A percentile compares a stretch with the other conserved stretches of the same genome.
Evolutionary conservation across 2,797 vertebrate species (phyloP).

Genomic region (Zenarchopterus dispar): DNA sequence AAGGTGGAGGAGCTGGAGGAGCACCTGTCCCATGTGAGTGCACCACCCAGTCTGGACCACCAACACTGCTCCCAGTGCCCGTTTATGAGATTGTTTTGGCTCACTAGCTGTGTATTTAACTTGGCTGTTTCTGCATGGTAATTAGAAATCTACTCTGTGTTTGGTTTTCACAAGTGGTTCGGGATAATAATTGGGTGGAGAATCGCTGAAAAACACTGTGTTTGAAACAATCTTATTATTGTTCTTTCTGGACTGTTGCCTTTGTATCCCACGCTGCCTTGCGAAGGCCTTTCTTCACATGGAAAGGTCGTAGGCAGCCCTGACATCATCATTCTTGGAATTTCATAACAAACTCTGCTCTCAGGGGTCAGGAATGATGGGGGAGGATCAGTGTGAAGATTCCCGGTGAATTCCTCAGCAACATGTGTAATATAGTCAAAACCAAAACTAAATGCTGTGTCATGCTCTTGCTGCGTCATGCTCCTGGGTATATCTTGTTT

Average conservation of each 20-base stretch:
- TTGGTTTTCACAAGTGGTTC: constrained; percentile 68
- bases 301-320: constrained; percentile 73
- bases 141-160: constrained; percentile 63
- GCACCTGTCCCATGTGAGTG: constrained; percentile 94
- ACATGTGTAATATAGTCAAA: constrained; percentile 53
- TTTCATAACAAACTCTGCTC: constrained; percentile 78
- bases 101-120: constrained; percentile 59
- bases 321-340: constrained; percentile 77
- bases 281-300: constrained; percentile 69
- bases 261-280: constrained; percentile 65
- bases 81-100: constrained; percentile 60
- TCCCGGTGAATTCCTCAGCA: constrained; percentile 63
- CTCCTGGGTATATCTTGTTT: constrained; percentile 56
- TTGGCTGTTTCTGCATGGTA: constrained; percentile 49
- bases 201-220: constrained; percentile 50
- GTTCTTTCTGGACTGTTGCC: constrained; percentile 64
- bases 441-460: constrained; percentile 65
- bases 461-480: constrained; percentile 72
- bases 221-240: constrained; percentile 73
- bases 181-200: constrained; percentile 66
- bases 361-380: constrained; percentile 72
- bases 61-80: constrained; percentile 41
- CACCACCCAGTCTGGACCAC: constrained; percentile 66
- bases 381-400: constrained; percentile 65
- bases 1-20: constrained; percentile 98